phyloP scores from a whole-genome alignment of 2,888 invertebrate genomes.

The Dryobota labecula region DNA sequence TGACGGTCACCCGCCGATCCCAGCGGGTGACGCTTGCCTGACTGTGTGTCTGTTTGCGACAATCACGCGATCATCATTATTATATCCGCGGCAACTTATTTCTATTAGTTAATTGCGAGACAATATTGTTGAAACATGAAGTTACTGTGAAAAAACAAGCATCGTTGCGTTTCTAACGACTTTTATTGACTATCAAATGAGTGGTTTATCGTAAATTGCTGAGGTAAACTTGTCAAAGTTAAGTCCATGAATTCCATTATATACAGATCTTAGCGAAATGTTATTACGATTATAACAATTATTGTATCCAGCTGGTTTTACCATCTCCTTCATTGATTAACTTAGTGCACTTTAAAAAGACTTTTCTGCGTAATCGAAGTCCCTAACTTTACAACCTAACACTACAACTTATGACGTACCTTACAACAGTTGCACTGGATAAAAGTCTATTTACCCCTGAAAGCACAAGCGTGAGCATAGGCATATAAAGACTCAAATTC shows the following conservation, averaged over 20 bases:
- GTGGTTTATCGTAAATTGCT: not conserved
- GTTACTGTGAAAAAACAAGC: constrained; percentile 39
- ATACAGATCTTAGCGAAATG: not conserved
- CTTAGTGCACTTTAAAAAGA: not conserved
- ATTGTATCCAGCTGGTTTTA: not conserved
- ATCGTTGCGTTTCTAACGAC: constrained; percentile 18
- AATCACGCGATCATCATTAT: constrained; percentile 51
- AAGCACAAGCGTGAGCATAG: not conserved
- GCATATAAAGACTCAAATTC: not conserved
- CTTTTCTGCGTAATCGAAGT: not conserved
- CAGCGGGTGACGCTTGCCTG: constrained; percentile 14
- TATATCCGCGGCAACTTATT: constrained; percentile 28
- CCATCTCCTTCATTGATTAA: not conserved
- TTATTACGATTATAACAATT: too few species aligned
- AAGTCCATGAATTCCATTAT: not conserved
- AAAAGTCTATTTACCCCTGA: not conserved
- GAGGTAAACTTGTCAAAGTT: not conserved
- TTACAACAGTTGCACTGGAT: not conserved
- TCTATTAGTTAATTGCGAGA: constrained; percentile 39
- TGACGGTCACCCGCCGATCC: not conserved
- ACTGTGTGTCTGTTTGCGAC: constrained; percentile 14
- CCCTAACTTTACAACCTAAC: not conserved
- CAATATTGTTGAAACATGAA: constrained; percentile 32
- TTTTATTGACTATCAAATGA: constrained; percentile 17
- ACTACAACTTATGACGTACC: not conserved